phyloP scores from a whole-genome alignment of 2,113 vertebrate genomes.

The Pseudorasbora parva region DNA sequence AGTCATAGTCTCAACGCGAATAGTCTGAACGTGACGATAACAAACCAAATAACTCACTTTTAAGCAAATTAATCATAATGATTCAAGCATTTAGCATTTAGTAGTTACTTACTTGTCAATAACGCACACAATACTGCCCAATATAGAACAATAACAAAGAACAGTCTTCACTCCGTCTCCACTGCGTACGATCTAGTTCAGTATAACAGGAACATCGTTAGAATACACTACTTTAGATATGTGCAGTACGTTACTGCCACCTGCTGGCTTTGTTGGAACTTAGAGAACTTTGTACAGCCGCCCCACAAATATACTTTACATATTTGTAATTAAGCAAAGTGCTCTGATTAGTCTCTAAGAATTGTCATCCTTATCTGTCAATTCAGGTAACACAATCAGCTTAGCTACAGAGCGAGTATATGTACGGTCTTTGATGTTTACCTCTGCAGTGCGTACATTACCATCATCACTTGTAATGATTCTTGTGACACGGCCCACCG shows the following conservation, averaged over 20 bases:
- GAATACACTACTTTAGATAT: not conserved
- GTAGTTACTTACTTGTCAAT: no score
- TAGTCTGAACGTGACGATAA: not conserved
- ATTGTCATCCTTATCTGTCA: not conserved
- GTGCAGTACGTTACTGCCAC: not conserved
- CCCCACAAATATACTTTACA: not conserved
- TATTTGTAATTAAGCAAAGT: not conserved
- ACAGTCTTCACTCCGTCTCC: no score
- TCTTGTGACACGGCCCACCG: not conserved
- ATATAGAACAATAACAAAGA: not conserved
- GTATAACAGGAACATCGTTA: not conserved
- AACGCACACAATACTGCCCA: not conserved
- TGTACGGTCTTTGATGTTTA: not conserved
- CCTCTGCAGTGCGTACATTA: not conserved
- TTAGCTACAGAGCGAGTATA: not conserved
- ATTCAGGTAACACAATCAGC: not conserved
- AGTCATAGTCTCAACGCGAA: no score
- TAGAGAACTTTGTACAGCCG: not conserved
- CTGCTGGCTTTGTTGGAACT: not conserved
- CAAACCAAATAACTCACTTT: not conserved
- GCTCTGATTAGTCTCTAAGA: not conserved
- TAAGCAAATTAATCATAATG: not conserved
- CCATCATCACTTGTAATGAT: not conserved
- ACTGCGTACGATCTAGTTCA: not conserved
- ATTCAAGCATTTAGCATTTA: not conserved